phyloP scores from a whole-genome alignment of 2,797 vertebrate species.

The Pseudotriccus pelzelni region DNA sequence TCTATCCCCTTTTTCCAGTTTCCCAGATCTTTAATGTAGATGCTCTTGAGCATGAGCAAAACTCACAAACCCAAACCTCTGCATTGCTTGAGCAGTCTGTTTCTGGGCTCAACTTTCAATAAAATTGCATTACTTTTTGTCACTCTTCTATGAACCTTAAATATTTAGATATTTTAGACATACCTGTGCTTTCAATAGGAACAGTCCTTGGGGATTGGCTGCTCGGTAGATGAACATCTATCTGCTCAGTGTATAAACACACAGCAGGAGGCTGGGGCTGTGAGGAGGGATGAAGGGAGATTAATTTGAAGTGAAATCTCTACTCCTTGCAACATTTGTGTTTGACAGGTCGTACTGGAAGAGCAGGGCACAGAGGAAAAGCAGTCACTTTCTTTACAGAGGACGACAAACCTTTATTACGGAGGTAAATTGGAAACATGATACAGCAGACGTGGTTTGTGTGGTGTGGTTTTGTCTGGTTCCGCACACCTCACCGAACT shows the following conservation, averaged over 20 bases:
- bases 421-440: constrained; percentile 80
- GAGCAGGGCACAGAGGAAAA: constrained; percentile 91
- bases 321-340: not conserved
- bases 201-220: accelerated
- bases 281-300: not conserved
- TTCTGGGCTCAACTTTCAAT: not conserved
- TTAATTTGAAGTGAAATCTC: not conserved
- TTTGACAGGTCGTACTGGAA: constrained; percentile 88
- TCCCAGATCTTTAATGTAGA: not conserved
- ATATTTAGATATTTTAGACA: not conserved
- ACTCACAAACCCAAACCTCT: not conserved
- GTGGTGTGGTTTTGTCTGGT: not conserved
- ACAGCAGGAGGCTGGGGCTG: not conserved
- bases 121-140: not conserved
- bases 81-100: not conserved
- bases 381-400: constrained; percentile 96
- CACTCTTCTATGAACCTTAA: not conserved
- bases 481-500: not conserved
- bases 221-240: not conserved
- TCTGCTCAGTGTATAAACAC: not conserved
- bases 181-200: not conserved
- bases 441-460: not conserved
- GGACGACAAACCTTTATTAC: constrained; percentile 92
- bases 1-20: not conserved
- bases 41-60: not conserved